These are phyloP conservation scores for Pomacea maculata DNA, from an alignment of 1,140 invertebrate species.

Conservation along the genomic window DNA sequence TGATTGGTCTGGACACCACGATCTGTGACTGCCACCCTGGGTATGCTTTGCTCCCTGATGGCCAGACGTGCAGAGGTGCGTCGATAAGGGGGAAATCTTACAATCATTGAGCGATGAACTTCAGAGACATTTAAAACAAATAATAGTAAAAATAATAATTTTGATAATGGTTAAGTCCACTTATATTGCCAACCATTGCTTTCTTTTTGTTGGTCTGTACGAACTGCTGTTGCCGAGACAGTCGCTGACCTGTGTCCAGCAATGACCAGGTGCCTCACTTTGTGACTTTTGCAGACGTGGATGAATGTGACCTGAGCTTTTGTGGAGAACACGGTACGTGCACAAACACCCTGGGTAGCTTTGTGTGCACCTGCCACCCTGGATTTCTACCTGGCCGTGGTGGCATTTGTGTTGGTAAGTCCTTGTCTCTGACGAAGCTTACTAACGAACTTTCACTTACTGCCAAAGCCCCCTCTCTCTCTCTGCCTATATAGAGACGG, in stretches of 20 bases:
- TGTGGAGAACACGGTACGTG: slow-evolving; percentile 60
- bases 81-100: not conserved
- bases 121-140: too few relatives aligned
- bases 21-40: slow-evolving; percentile 83
- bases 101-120: not conserved
- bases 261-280: not conserved
- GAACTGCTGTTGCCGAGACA: not conserved
- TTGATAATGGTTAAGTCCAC: not conserved
- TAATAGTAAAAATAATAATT: too few relatives aligned
- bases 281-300: slow-evolving; percentile 48
- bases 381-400: slow-evolving; percentile 71
- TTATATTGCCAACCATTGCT: not conserved
- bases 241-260: not conserved
- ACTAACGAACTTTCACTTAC: too few relatives aligned
- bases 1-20: slow-evolving; percentile 32
- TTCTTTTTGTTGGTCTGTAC: not conserved
- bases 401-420: slow-evolving; percentile 29
- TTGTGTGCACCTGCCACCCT: slow-evolving; percentile 82
- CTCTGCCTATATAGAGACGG: too few relatives aligned
- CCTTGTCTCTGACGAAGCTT: too few relatives aligned
- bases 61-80: slow-evolving; percentile 69
- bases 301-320: slow-evolving; percentile 57
- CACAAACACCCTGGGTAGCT: slow-evolving; percentile 69
- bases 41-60: slow-evolving; percentile 73
- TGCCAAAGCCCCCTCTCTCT: too few relatives aligned